These are phyloP conservation scores for Bellardia pandia DNA, from an alignment of 2,888 invertebrate species.

Conservation along the genomic window DNA sequence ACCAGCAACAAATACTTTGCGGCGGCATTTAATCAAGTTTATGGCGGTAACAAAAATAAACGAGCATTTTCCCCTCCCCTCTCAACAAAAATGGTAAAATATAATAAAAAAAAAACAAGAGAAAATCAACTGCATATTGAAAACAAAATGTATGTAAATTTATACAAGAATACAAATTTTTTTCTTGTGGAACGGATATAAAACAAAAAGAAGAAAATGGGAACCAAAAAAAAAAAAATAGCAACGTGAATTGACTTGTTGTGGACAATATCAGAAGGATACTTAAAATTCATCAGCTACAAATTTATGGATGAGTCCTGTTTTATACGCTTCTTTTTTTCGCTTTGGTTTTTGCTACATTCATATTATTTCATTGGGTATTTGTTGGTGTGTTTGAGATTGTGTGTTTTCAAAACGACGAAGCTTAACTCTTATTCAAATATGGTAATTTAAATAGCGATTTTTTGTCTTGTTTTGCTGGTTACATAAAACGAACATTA, in stretches of 20 bases:
- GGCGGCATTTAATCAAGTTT: slow-evolving; percentile 82
- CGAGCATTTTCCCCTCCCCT: slow-evolving; percentile 35
- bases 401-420: slow-evolving; percentile 26
- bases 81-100: neutral
- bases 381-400: slow-evolving; percentile 9
- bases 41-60: slow-evolving; percentile 76
- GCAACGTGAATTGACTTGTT: slow-evolving; percentile 67
- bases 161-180: slow-evolving; percentile 41
- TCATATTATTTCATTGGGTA: slow-evolving; percentile 53
- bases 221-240: slow-evolving; percentile 58
- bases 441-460: slow-evolving; percentile 57
- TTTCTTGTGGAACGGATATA: slow-evolving; percentile 4
- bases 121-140: slow-evolving; percentile 65
- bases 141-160: slow-evolving; percentile 71
- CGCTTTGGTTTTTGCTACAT: slow-evolving; percentile 42
- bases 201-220: slow-evolving; percentile 44
- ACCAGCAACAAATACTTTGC: slow-evolving; percentile 70
- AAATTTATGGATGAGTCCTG: slow-evolving; percentile 67
- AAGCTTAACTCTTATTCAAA: slow-evolving; percentile 49
- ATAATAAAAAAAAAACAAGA: slow-evolving; percentile 17
- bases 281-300: slow-evolving; percentile 69
- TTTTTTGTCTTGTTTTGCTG: neutral
- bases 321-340: neutral
- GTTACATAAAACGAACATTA: neutral
- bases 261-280: slow-evolving; percentile 69